A percentile compares a stretch with the other conserved stretches of the same genome.
phyloP scores from a whole-genome alignment of 2,888 invertebrate species.

The Esperia sulphurella region DNA sequence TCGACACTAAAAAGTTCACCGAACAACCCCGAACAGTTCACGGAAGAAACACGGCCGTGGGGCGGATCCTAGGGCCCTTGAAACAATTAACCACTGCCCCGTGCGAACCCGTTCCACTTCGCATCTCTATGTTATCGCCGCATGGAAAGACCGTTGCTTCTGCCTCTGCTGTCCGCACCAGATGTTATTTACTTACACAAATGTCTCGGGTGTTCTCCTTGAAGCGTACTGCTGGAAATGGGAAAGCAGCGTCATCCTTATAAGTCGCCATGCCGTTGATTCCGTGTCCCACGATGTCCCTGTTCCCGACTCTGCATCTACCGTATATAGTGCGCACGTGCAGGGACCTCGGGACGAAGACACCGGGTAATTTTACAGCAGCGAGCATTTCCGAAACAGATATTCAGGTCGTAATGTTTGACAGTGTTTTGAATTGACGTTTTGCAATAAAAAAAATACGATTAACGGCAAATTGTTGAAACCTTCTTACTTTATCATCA shows the following conservation, averaged over 20 bases:
- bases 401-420: not conserved
- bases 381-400: not conserved
- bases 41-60: too few species aligned
- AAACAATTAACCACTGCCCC: too few species aligned
- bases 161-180: too few species aligned
- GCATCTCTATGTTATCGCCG: too few species aligned
- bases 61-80: too few species aligned
- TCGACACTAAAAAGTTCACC: too few species aligned
- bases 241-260: slow-evolving; percentile 77
- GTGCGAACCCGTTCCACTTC: too few species aligned
- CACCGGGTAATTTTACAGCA: not conserved
- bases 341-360: not conserved
- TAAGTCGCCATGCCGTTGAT: slow-evolving; percentile 79
- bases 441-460: too few species aligned
- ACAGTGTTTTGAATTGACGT: not conserved
- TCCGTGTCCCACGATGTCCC: slow-evolving; percentile 84
- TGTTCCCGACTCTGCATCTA: slow-evolving; percentile 78
- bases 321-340: slow-evolving; percentile 1
- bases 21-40: too few species aligned
- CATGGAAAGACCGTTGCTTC: too few species aligned
- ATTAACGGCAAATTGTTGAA: too few species aligned
- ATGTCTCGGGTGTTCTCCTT: slow-evolving; percentile 81
- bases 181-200: slow-evolving; percentile 47
- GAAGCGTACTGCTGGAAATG: slow-evolving; percentile 82
- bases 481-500: too few species aligned